Evolutionary conservation across 1,140 invertebrate genomes (phyloP), one percentile per base, ranked within the genome.

Genomic region (Psilanteris sp.): DNA sequence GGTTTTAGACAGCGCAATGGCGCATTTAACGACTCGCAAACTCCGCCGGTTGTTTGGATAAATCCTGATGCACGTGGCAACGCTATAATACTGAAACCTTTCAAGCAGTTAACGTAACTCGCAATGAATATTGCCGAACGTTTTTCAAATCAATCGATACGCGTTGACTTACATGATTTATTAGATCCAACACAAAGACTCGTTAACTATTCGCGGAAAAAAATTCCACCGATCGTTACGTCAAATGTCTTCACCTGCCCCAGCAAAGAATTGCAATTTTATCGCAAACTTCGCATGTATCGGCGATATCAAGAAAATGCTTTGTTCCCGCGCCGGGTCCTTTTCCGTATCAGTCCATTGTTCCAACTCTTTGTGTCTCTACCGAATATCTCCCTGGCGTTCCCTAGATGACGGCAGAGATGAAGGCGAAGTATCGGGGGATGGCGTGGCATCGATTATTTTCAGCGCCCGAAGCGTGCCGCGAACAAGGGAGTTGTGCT

Each of bases 401-500:
- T 44, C 26, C 39, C 36, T 10, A 13, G 43, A 50, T 8, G 44
- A 34, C 6, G 37, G 6, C 10, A 14, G 26, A 55, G 55, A 48
- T 34, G 68, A 34, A 64, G 52, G 41, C 22, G 46, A 34, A 62
- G 48, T 29, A 55, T 37, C 29, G 8, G 71, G n/a, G 54, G 62
- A 48, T 37, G 62, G 55, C 46, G 72, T 52, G 57, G 55, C 64
- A 76, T 76, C 72, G 72, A 76, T 76, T 76, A 76, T 76, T 76
- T 76, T 48, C 55, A 75, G 62, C 50, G 50, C 70, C 59, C 70
- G 62, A 75, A 75, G 72, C 72, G 72, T 75, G 72, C 72, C 72
- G 48, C 57, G 72, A 68, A 75, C 72, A 68, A 75, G 55, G 55
- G 62, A 68, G 62, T 24, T 44, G 24, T 34, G 43, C 52, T 59